Conservation (phyloP, 2,888 invertebrate species). For the Leucophora obtusa region DNA sequence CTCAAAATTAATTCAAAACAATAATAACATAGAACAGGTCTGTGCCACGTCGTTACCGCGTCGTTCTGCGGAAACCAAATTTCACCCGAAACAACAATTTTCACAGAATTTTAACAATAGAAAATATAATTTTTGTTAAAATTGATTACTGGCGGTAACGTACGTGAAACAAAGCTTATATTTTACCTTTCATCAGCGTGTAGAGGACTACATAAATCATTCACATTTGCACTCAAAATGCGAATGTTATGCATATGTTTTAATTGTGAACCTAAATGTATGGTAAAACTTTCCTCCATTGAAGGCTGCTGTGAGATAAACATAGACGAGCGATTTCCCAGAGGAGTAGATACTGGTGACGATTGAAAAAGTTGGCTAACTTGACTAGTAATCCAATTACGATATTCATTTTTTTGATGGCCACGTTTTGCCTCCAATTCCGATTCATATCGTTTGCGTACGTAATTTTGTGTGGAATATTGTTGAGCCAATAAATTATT, state of each 20-base stretch:
- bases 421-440: conserved; percentile 91
- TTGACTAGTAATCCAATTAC: conserved; percentile 88
- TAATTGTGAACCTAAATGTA: conserved; percentile 97
- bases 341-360: conserved; percentile 74
- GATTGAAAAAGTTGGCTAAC: conserved; percentile 76
- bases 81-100: no score
- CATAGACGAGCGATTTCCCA: conserved; percentile 79
- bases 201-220: conserved; percentile 86
- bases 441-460: conserved; percentile 91
- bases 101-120: no score
- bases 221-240: conserved; percentile 90
- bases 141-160: no score
- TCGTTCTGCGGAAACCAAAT: no score
- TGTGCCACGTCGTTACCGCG: no score
- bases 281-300: conserved; percentile 97
- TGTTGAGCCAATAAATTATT: conserved; percentile 90
- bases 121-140: no score
- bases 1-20: background rate
- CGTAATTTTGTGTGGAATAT: conserved; percentile 89
- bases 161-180: no score
- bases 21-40: no score
- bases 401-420: conserved; percentile 91
- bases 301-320: conserved; percentile 78
- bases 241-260: conserved; percentile 99
- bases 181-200: conserved; percentile 78